Conservation (phyloP, 2,888 invertebrate genomes). For the Xylophagus ater region DNA sequence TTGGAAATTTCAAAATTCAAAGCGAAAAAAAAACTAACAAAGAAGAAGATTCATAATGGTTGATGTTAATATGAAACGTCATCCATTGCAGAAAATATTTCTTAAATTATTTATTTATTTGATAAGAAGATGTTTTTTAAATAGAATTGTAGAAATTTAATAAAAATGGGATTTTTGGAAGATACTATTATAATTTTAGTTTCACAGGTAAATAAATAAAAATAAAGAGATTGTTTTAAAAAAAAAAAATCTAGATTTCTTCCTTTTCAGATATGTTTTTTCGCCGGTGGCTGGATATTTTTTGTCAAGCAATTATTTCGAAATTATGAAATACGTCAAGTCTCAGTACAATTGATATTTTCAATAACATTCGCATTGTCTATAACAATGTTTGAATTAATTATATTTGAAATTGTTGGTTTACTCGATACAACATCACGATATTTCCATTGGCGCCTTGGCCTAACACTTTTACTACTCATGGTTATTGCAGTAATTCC, state of each 20-base stretch:
- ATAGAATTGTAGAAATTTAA: too few relatives aligned
- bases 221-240: too few relatives aligned
- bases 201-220: slow-evolving; percentile 52
- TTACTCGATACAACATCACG: slow-evolving; percentile 79
- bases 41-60: too few relatives aligned
- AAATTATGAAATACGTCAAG: slow-evolving; percentile 95
- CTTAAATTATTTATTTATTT: too few relatives aligned
- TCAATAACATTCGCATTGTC: slow-evolving; percentile 92
- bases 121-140: too few relatives aligned
- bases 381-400: slow-evolving; percentile 97
- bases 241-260: too few relatives aligned
- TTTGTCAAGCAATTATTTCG: slow-evolving; percentile 94
- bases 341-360: slow-evolving; percentile 89
- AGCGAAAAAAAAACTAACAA: too few relatives aligned
- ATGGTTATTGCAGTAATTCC: slow-evolving; percentile 94
- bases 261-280: slow-evolving; percentile 75
- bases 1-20: too few relatives aligned
- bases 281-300: slow-evolving; percentile 95
- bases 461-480: slow-evolving; percentile 79
- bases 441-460: slow-evolving; percentile 77
- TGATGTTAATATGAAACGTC: too few relatives aligned
- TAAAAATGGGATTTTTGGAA: slow-evolving; percentile 68
- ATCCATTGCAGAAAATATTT: too few relatives aligned
- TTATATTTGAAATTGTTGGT: slow-evolving; percentile 97
- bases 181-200: slow-evolving; percentile 74